Base-by-base conservation (phyloP, 2,797 vertebrate species). In the Betta splendens region DNA sequence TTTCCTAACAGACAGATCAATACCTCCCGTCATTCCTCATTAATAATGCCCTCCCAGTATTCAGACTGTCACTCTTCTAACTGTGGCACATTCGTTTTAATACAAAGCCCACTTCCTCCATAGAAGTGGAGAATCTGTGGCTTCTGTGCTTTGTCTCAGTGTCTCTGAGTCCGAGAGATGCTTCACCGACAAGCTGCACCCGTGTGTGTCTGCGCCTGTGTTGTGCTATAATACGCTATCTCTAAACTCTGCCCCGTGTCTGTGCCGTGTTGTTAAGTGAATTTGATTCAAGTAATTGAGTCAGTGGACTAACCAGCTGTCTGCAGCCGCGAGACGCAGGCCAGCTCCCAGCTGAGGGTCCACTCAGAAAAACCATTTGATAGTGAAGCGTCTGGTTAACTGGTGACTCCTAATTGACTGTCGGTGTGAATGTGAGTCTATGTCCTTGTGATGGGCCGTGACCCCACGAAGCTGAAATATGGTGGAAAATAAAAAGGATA, bases 1-100 rank as follows among this genome's bases (percentile, higher is more conserved):
- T 84, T 82, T 79, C 37, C 61, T 80, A 69, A 67, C 81, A 74
- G 46, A 43, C 69, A 10, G 75, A 87, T 89, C 79, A 64, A 86
- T 84, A 77, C n/a, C 37, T 56, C 44, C 75, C 69, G 76, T 84
- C 84, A 72, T 52, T 72, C 69, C 73, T 76, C 40, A 82, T 85
- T 64, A 80, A 64, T 58, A 63, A 71, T 54, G 13, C 25, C 47
- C 54, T 52, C 9, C 17, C 26, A 61, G 54, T 32, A 56, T 70
- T 70, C 62, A 58, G 20, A 47, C 28, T 13, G 13, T 26, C 35
- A 28, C 31, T 52, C 28, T 8, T 47, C 39, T 4, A 20, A 50
- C 26, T 36, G 42, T 36, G 28, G 32, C 29, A 7, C n/a, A 3
- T 47, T 33, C 13, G 37, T 39, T 45, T 62, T 26, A 68, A 50